Conservation (phyloP, 2,113 vertebrate species). For the Hippocampus comes region DNA sequence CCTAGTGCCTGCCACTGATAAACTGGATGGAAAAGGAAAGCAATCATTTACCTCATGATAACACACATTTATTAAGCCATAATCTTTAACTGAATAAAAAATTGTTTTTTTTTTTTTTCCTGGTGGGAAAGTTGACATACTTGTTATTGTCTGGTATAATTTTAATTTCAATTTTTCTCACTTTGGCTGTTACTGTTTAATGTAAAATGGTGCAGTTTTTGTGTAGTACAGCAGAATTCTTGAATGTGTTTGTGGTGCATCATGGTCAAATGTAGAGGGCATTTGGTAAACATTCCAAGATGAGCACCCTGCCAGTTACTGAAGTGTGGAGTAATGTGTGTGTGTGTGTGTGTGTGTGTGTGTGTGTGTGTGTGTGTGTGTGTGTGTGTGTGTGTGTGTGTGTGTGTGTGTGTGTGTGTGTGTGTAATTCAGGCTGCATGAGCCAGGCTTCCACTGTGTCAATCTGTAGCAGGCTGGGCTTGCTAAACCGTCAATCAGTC, state of each 20-base stretch:
- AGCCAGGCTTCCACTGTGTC: slow-evolving; percentile 4
- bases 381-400: background rate
- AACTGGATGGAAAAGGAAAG: background rate
- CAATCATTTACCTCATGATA: background rate
- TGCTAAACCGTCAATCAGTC: background rate
- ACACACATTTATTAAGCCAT: background rate
- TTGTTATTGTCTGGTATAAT: background rate
- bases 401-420: background rate
- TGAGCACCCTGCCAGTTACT: background rate
- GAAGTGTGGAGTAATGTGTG: background rate
- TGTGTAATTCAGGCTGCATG: background rate
- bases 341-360: too few species aligned
- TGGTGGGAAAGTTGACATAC: background rate
- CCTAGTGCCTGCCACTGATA: background rate
- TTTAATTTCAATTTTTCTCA: background rate
- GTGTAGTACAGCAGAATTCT: background rate
- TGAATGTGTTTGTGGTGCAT: background rate
- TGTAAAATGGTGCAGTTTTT: background rate
- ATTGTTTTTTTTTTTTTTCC: background rate
- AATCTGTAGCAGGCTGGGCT: background rate
- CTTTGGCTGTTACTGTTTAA: background rate
- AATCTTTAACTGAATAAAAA: background rate
- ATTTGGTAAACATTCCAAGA: background rate
- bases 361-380: too few species aligned
- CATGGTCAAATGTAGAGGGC: background rate